Evolutionary conservation across 1,140 invertebrate genomes (phyloP), one percentile per base, ranked within the genome.

Genomic region (Choristoneura fumiferana): DNA sequence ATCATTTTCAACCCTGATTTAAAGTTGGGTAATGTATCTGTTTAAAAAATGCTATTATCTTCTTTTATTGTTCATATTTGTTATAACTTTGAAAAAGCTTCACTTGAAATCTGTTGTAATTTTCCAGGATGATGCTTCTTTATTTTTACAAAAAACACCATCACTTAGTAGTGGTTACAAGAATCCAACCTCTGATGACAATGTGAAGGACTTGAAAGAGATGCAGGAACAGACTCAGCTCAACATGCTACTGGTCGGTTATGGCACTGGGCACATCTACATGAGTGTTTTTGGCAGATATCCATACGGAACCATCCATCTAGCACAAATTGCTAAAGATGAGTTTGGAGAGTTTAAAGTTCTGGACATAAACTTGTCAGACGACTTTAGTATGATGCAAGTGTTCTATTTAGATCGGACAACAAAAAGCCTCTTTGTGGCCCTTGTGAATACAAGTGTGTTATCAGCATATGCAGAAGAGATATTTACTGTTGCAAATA

Each of bases 251-350:
- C 78, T 96, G 57, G 91, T 97, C 56, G 96, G 95, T 18, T 94
- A 94, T 74, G 91, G 93, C 40, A 90, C 91, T 76, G 95, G 95
- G 1, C 90, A 92, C 61, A 88, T 98, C 9, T 91, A 94, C 67
- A 90, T 98, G 65, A 94, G 94, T 78, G 92, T 96, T 0, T 96
- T 96, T 90, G 97, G 97, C 15, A 92, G 96, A 68, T 95, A 96
- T 77, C 93, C 94, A 10, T 94, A 94, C 78, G 95, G 94, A 3
- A 91, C 90, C 38, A 91, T 97, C 37, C 89, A 94, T 74, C 67
- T 97, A 8, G 90, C 88, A 8, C 79, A 92, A 59, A 81, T 92
- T 45, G 78, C 92, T 5, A 78, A 89, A 54, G 82, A 89, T 77
- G 87, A 90, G n/a, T 87, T 90, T 71, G 78, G 85, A 54, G 74